These are phyloP conservation scores for Stichopus horrens DNA, from an alignment of 53 echinoderm and acorn worm species.

Conservation along the genomic window DNA sequence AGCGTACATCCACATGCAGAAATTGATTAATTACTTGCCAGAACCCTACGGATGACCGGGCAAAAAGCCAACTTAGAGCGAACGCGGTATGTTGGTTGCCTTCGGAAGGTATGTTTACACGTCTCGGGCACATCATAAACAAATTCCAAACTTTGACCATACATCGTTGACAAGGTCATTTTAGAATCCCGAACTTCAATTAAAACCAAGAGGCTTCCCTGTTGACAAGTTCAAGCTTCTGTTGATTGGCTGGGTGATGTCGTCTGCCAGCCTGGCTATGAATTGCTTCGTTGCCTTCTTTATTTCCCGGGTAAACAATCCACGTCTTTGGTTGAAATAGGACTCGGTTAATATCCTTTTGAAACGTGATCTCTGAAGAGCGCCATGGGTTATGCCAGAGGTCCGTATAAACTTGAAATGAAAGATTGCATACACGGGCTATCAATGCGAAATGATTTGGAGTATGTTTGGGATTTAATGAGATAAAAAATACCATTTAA, in stretches of 20 bases:
- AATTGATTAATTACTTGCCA: no score
- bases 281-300: background rate
- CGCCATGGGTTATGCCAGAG: no score
- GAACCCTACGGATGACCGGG: no score
- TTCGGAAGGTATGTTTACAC: slow-evolving; percentile 3
- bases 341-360: slow-evolving; percentile 4
- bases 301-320: slow-evolving; percentile 25
- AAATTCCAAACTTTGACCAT: slow-evolving; percentile 24
- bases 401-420: no score
- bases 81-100: background rate
- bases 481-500: no score
- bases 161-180: slow-evolving; percentile 22
- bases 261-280: background rate
- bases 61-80: no score
- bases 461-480: no score
- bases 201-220: background rate
- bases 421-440: no score
- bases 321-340: background rate
- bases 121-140: slow-evolving; percentile 16
- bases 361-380: slow-evolving; percentile 17
- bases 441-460: no score
- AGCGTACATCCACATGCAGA: no score
- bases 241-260: background rate
- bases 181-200: background rate
- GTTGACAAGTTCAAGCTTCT: background rate